These are phyloP conservation scores for Pungitius pungitius DNA, from an alignment of 2,113 vertebrate species.

Conservation along the genomic window DNA sequence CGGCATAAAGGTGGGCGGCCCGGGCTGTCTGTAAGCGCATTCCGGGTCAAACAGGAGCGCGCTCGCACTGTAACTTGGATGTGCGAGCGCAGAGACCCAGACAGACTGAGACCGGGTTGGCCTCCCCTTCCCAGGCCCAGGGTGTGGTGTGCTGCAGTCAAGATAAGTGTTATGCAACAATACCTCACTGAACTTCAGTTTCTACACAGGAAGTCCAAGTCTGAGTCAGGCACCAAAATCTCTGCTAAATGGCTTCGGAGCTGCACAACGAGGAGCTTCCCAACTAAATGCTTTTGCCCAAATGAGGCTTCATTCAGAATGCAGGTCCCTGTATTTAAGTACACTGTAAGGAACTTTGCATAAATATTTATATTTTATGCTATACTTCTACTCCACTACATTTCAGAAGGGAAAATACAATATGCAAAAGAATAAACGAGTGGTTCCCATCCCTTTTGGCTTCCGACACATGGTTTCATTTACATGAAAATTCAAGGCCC, in stretches of 20 bases:
- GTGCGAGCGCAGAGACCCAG: conserved; percentile 31
- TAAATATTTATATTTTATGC: neutral
- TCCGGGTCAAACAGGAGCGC: conserved; percentile 29
- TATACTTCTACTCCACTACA: neutral
- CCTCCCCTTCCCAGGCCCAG: conserved; percentile 62
- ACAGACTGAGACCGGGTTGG: conserved; percentile 60
- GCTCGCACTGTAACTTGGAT: conserved; percentile 30
- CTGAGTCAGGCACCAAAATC: conserved; percentile 67
- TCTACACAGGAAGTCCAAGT: conserved; percentile 74
- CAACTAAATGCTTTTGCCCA: conserved; percentile 1
- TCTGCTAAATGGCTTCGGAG: conserved; percentile 60
- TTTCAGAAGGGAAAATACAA: neutral
- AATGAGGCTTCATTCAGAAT: conserved; percentile 15
- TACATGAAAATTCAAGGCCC: neutral
- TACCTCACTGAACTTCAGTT: conserved; percentile 61
- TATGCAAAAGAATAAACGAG: neutral
- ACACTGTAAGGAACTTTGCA: neutral
- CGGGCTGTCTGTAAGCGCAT: neutral
- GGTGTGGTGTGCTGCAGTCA: conserved; percentile 67
- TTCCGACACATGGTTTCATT: neutral
- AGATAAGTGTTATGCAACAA: conserved; percentile 78
- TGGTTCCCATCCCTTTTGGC: neutral
- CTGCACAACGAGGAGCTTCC: conserved; percentile 49
- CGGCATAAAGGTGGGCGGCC: neutral
- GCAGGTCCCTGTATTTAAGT: neutral